Conservation (phyloP, 2,797 vertebrate species). For the Acanthiza pusilla region DNA sequence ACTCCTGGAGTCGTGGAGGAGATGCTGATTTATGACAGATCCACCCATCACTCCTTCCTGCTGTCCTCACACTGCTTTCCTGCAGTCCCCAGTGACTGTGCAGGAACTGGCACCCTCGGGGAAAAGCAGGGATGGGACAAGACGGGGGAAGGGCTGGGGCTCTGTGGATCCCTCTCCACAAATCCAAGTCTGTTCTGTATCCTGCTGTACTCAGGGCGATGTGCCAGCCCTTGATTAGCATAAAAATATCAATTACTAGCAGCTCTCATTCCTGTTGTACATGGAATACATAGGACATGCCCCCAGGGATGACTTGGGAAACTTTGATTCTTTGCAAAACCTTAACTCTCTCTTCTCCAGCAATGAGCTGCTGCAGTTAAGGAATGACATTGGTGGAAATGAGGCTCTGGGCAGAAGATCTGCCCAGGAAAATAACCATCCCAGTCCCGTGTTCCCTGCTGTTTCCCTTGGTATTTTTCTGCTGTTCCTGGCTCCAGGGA, state of each 20-base stretch:
- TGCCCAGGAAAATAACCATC: background rate
- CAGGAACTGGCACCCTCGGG: background rate
- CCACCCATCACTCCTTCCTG: background rate
- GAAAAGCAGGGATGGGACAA: background rate
- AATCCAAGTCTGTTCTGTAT: background rate
- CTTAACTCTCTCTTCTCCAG: background rate
- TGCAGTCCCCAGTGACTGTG: background rate
- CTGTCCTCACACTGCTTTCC: background rate
- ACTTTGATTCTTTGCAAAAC: background rate
- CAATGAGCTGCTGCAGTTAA: background rate
- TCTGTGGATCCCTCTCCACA: background rate
- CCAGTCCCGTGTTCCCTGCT: background rate
- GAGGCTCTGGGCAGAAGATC: background rate
- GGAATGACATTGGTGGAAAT: background rate
- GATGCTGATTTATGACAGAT: background rate
- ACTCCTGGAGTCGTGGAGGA: background rate
- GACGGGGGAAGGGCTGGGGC: background rate
- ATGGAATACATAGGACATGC: background rate
- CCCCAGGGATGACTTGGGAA: background rate
- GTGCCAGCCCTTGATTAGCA: background rate
- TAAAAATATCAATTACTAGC: background rate
- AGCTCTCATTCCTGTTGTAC: background rate
- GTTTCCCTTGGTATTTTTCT: background rate
- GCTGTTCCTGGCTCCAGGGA: background rate
- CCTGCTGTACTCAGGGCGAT: background rate